A percentile compares a stretch with the other conserved stretches of the same genome.
Conservation (phyloP, 2,113 vertebrate genomes). For the Baryphthengus martii region DNA sequence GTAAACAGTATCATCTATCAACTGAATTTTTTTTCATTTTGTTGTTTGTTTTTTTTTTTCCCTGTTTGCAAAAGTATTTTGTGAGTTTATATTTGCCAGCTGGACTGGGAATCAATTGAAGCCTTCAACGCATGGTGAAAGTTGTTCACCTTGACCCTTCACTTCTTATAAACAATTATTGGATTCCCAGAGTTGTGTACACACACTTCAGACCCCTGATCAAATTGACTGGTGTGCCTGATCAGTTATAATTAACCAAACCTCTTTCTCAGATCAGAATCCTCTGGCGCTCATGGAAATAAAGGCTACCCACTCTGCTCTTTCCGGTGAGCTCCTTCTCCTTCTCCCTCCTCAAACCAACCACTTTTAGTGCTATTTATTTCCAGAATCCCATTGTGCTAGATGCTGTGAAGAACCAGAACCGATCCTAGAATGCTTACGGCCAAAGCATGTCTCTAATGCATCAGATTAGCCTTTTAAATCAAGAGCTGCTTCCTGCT, state of each 20-base stretch:
- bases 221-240: background rate
- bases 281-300: background rate
- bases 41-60: background rate
- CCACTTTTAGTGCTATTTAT: background rate
- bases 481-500: background rate
- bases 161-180: background rate
- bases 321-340: background rate
- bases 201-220: background rate
- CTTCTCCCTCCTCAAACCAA: background rate
- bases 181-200: background rate
- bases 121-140: background rate
- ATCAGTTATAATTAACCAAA: background rate
- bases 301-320: background rate
- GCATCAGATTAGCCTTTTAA: background rate
- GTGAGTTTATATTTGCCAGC: constrained; percentile 1
- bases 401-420: background rate
- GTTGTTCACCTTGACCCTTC: constrained; percentile 7
- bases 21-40: background rate
- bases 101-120: background rate
- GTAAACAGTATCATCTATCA: constrained; percentile 34
- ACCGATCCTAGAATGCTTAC: background rate
- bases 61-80: constrained; percentile 5
- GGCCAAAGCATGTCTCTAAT: background rate
- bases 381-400: background rate
- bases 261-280: background rate